phyloP scores from a whole-genome alignment of 2,888 invertebrate species.

The Keiferia lycopersicella region DNA sequence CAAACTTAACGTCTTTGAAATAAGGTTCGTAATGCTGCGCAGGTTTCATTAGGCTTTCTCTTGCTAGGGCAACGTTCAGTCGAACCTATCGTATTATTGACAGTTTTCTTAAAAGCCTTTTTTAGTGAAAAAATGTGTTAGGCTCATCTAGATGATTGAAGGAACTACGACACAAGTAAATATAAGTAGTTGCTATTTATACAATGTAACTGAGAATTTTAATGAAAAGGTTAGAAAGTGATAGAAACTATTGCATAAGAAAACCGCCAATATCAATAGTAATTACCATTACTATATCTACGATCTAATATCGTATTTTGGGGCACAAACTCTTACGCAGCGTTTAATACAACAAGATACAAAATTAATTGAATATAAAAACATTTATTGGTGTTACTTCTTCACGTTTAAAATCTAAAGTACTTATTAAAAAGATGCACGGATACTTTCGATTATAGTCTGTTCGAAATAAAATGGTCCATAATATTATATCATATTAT shows the following conservation, averaged over 20 bases:
- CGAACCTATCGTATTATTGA: constrained; percentile 27
- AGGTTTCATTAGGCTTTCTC: constrained; percentile 34
- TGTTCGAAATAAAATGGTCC: constrained; percentile 19
- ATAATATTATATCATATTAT: too few species aligned
- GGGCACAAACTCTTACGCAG: constrained; percentile 15
- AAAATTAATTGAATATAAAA: constrained; percentile 43
- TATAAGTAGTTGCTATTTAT: background rate
- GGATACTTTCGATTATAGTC: constrained; percentile 51
- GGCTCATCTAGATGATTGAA: background rate
- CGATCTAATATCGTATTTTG: constrained; percentile 19
- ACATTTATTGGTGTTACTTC: constrained; percentile 56
- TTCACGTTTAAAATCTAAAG: constrained; percentile 28
- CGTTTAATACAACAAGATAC: constrained; percentile 34
- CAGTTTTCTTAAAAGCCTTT: constrained; percentile 24
- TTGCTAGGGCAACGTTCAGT: constrained; percentile 32
- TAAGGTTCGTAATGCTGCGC: constrained; percentile 36
- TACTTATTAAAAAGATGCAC: constrained; percentile 54
- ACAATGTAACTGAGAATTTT: background rate
- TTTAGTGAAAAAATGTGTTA: background rate
- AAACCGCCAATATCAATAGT: constrained; percentile 19
- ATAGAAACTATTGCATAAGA: constrained; percentile 1
- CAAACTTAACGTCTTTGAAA: constrained; percentile 36
- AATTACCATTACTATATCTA: background rate
- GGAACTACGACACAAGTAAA: background rate
- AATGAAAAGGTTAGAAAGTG: background rate